These are phyloP conservation scores for Tribolium freemani DNA, from an alignment of 2,888 invertebrate species.

Conservation along the genomic window DNA sequence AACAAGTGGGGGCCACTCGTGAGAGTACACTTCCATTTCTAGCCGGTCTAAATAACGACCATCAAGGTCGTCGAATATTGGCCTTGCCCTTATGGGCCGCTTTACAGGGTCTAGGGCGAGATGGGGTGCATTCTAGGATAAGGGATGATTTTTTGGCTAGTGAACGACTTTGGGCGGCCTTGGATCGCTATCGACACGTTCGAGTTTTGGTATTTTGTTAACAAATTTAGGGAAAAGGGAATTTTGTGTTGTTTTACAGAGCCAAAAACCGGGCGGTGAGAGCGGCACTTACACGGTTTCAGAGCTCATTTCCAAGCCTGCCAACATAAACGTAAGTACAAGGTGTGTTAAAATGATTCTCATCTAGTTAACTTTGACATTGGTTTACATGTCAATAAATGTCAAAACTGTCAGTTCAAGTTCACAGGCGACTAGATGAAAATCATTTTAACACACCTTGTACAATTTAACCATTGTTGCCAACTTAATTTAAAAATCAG, in stretches of 20 bases:
- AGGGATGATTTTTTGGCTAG: constrained; percentile 82
- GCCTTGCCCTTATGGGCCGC: constrained; percentile 90
- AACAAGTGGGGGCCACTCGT: constrained; percentile 67
- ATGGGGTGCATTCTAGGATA: constrained; percentile 79
- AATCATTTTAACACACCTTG: constrained; percentile 2
- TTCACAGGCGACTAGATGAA: too few relatives aligned
- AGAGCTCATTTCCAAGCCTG: constrained; percentile 75
- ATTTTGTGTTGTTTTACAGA: constrained; percentile 69
- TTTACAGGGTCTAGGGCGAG: constrained; percentile 80
- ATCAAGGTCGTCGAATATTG: constrained; percentile 75
- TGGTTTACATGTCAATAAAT: too few relatives aligned
- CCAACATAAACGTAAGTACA: constrained; percentile 72
- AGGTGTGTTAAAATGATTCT: too few relatives aligned
- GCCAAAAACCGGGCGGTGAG: constrained; percentile 84
- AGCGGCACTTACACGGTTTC: constrained; percentile 74
- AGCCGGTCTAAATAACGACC: constrained; percentile 71
- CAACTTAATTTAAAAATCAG: too few relatives aligned
- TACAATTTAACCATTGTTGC: neutral
- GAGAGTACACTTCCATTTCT: constrained; percentile 74
- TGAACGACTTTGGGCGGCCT: constrained; percentile 73
- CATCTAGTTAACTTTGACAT: too few relatives aligned
- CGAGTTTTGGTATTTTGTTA: constrained; percentile 66
- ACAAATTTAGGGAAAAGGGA: neutral
- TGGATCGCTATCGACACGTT: constrained; percentile 77
- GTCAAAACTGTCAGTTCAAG: too few relatives aligned